phyloP scores from a whole-genome alignment of 2,113 vertebrate genomes.

The Mastomys natalensis region DNA sequence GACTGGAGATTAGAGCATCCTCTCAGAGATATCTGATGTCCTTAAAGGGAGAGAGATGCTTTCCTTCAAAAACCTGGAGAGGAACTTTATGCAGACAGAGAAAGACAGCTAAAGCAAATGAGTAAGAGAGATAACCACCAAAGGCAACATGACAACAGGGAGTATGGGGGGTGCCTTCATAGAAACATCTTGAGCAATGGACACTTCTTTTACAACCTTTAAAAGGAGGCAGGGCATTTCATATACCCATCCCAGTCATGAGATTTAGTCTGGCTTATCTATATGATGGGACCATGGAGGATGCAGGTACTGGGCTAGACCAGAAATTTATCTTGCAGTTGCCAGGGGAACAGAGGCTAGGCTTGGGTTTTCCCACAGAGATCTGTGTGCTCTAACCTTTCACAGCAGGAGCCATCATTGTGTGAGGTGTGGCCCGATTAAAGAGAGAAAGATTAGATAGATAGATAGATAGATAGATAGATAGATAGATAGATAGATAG shows the following conservation, averaged over 20 bases:
- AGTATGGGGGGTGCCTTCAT: background rate
- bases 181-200: background rate
- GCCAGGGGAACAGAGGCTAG: background rate
- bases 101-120: background rate
- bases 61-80: background rate
- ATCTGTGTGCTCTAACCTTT: background rate
- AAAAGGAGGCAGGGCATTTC: background rate
- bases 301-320: background rate
- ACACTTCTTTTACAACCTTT: background rate
- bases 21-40: background rate
- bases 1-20: background rate
- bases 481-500: background rate
- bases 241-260: background rate
- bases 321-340: background rate
- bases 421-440: background rate
- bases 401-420: too few species aligned
- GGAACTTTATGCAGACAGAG: background rate
- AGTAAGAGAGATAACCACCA: background rate
- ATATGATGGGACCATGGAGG: background rate
- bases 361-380: background rate
- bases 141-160: background rate
- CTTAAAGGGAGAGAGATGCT: background rate
- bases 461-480: too few species aligned
- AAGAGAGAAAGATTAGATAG: background rate
- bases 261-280: background rate